Conservation (phyloP, 2,797 vertebrate genomes). For the Heliangelus exortis region DNA sequence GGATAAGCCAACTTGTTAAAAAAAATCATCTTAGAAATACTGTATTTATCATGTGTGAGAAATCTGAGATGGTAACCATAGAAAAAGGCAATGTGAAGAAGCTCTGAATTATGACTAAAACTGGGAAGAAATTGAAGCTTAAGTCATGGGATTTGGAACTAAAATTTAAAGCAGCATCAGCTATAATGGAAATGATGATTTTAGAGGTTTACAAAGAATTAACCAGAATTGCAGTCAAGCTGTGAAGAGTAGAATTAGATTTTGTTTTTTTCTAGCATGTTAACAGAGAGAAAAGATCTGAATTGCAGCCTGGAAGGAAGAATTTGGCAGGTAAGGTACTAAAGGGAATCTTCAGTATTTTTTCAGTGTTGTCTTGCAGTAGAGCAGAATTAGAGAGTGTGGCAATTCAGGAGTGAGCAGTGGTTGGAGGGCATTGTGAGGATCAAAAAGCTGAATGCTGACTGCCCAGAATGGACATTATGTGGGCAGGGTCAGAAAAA, state of each 20-base stretch:
- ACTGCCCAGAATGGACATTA: background rate
- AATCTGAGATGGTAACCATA: background rate
- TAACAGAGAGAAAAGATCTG: background rate
- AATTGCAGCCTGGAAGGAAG: background rate
- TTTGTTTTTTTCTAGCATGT: background rate
- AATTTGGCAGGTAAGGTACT: background rate
- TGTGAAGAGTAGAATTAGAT: background rate
- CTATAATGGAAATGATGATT: background rate
- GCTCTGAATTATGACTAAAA: background rate
- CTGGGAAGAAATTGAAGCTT: conserved; percentile 5
- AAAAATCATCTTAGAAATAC: background rate
- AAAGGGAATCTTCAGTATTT: background rate
- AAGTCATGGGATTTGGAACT: background rate
- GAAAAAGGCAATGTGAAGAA: background rate
- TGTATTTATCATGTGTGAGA: background rate
- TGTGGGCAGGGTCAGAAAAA: background rate
- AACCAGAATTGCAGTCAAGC: conserved; percentile 9
- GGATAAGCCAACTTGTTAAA: background rate
- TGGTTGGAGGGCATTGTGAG: background rate
- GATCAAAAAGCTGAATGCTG: background rate
- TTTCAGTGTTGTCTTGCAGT: background rate
- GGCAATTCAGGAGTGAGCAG: background rate
- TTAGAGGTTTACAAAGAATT: conserved; percentile 11
- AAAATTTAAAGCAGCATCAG: background rate
- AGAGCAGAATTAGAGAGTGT: background rate